These are phyloP conservation scores for Leuciscus idus DNA, from an alignment of 2,113 vertebrate species.

Conservation along the genomic window DNA sequence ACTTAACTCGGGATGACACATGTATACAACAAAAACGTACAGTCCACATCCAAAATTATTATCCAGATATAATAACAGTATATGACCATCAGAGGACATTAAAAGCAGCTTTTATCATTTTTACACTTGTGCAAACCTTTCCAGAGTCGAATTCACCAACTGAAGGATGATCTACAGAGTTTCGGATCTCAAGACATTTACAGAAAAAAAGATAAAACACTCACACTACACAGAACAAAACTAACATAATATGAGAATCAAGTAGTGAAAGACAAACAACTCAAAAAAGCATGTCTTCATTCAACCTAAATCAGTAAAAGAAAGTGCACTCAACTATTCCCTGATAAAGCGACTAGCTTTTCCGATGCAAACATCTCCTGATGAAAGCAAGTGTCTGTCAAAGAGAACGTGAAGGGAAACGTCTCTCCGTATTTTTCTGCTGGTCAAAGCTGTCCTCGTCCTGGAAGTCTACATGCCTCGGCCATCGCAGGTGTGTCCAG, in stretches of 20 bases:
- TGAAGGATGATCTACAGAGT: conserved; percentile 43
- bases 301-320: conserved; percentile 43
- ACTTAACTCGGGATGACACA: not conserved
- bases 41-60: not conserved
- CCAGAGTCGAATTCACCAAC: conserved; percentile 38
- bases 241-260: not conserved
- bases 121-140: conserved; percentile 54
- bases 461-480: not conserved
- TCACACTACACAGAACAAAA: conserved; percentile 24
- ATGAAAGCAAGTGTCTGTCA: conserved; percentile 20
- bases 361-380: conserved; percentile 8
- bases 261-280: conserved; percentile 43
- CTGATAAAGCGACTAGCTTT: conserved; percentile 59
- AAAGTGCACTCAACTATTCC: conserved; percentile 64
- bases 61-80: conserved; percentile 19
- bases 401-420: conserved; percentile 4
- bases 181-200: conserved; percentile 26
- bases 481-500: not conserved
- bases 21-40: not conserved
- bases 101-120: conserved; percentile 52
- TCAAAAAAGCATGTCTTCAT: conserved; percentile 18
- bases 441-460: not conserved
- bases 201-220: conserved; percentile 18
- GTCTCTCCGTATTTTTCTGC: not conserved
- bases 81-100: conserved; percentile 9